Conservation (phyloP, 92 coral and sea anemone genomes). For the Epizoanthus fatuus region DNA sequence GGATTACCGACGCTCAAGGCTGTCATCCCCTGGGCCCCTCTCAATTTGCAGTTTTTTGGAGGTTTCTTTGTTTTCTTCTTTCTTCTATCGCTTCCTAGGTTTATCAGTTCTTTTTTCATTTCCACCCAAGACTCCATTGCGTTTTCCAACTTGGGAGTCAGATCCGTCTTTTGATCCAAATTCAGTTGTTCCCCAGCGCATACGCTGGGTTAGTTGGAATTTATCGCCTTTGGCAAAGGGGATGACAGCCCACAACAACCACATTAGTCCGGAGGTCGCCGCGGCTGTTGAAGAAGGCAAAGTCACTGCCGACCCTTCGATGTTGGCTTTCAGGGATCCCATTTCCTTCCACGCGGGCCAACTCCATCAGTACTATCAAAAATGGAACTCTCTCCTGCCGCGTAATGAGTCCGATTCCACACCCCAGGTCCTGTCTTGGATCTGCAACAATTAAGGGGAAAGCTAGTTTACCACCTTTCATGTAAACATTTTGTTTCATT, state of each 20-base stretch:
- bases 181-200: too few relatives aligned
- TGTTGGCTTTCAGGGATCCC: conserved; percentile 52
- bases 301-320: conserved; percentile 41
- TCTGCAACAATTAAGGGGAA: conserved; percentile 4
- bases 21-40: too few relatives aligned
- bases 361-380: conserved; percentile 41
- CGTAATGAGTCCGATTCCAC: neutral
- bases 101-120: too few relatives aligned
- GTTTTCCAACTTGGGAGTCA: too few relatives aligned
- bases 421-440: conserved; percentile 22
- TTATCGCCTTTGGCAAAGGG: neutral
- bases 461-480: neutral
- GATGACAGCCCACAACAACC: conserved; percentile 2
- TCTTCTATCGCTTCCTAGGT: too few relatives aligned
- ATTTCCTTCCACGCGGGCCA: conserved; percentile 45
- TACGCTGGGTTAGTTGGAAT: too few relatives aligned
- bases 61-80: too few relatives aligned
- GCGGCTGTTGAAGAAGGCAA: conserved; percentile 25
- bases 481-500: conserved; percentile 14
- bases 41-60: too few relatives aligned
- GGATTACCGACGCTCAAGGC: too few relatives aligned
- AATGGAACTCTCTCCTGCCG: conserved; percentile 37
- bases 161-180: too few relatives aligned
- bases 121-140: too few relatives aligned
- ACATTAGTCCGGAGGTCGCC: neutral